A percentile compares a stretch with the other conserved stretches of the same genome.
These are phyloP conservation scores for Diachrysia chrysitis DNA, from an alignment of 2,888 invertebrate genomes.

Conservation along the genomic window DNA sequence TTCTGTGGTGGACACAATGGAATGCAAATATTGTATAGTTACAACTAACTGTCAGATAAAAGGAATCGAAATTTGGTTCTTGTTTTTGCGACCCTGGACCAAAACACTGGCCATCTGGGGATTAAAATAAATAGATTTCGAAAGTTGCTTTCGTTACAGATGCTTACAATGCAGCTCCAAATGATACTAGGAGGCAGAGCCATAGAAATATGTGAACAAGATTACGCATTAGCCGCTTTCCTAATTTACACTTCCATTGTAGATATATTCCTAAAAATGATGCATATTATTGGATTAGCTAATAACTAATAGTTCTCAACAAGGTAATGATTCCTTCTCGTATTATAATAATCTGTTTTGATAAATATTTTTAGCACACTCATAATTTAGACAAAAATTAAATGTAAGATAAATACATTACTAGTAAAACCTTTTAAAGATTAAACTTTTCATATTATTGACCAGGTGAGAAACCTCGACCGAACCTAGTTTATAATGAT, in stretches of 20 bases:
- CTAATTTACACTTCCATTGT: constrained; percentile 58
- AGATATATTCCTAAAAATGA: constrained; percentile 48
- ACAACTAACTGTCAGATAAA: too few relatives aligned
- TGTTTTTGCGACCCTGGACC: too few relatives aligned
- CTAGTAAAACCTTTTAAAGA: background rate
- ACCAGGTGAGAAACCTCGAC: too few relatives aligned
- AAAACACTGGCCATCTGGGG: too few relatives aligned
- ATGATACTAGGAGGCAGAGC: constrained; percentile 59
- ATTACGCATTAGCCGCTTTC: constrained; percentile 60
- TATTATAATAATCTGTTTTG: background rate
- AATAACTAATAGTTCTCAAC: background rate
- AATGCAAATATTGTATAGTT: too few relatives aligned
- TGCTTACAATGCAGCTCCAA: constrained; percentile 61
- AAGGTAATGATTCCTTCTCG: background rate
- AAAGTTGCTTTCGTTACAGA: constrained; percentile 48
- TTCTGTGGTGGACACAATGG: too few relatives aligned
- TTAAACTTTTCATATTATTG: too few relatives aligned
- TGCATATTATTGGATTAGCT: constrained; percentile 27
- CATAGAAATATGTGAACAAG: constrained; percentile 52
- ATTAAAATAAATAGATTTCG: too few relatives aligned
- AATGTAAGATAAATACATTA: background rate
- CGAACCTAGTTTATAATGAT: too few relatives aligned
- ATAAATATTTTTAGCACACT: background rate
- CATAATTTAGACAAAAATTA: too few relatives aligned
- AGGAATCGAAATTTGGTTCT: too few relatives aligned